Evolutionary conservation across 2,113 vertebrate species (phyloP).

Genomic region (Bombycilla garrulus): DNA sequence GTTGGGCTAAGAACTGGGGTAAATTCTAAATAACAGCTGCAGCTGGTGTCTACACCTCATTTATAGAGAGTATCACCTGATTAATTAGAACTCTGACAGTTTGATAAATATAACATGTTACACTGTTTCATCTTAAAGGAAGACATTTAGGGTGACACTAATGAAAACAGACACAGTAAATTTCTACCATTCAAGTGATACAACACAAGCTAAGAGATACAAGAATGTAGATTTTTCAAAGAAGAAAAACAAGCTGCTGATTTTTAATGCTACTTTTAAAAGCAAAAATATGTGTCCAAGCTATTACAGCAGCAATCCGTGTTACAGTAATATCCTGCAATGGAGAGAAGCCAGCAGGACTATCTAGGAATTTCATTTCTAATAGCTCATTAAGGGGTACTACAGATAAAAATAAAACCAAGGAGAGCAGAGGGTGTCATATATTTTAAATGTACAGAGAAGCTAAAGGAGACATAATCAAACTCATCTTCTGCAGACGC

Average conservation of each 20-base stretch:
- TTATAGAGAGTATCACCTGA: not conserved
- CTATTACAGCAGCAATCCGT: not conserved
- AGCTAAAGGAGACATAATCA: not conserved
- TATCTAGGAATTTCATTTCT: conserved; percentile 17
- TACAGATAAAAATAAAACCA: conserved; percentile 23
- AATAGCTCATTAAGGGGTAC: conserved; percentile 21
- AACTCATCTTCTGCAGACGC: not conserved
- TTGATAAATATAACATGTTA: not conserved
- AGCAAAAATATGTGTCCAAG: not conserved
- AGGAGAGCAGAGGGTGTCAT: not conserved
- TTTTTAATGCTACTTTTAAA: not conserved
- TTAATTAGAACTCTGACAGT: not conserved
- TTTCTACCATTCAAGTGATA: not conserved
- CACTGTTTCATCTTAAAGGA: not conserved
- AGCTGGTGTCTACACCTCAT: not conserved
- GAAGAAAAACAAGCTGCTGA: not conserved
- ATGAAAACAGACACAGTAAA: not conserved
- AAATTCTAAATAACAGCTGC: not conserved
- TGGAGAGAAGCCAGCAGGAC: not conserved
- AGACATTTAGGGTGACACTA: not conserved
- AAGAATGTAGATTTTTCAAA: not conserved
- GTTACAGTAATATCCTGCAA: not conserved
- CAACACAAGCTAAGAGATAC: not conserved
- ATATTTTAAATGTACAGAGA: not conserved
- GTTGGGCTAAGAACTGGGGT: not conserved